Percentiles rank a stretch among this genome's conserved stretches.
phyloP scores from a whole-genome alignment of 64 coral and sea anemone genomes.

The Pocillopora verrucosa region DNA sequence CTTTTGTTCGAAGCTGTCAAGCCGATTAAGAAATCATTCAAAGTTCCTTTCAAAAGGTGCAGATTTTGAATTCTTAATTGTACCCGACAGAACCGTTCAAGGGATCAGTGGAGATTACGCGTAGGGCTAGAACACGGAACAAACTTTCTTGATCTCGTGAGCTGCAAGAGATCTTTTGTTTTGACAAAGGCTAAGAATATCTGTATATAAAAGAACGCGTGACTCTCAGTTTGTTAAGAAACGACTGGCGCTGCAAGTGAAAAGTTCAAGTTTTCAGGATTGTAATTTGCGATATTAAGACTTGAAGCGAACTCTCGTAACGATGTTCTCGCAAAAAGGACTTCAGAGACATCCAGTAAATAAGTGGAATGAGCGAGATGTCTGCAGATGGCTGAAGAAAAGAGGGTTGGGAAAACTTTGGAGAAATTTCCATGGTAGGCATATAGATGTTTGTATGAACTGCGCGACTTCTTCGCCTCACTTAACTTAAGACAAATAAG shows the following conservation, averaged over 20 bases:
- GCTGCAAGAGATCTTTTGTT: background rate
- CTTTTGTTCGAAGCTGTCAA: constrained; percentile 31
- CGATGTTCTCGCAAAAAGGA: constrained; percentile 49
- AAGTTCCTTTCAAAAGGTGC: background rate
- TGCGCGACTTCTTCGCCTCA: background rate
- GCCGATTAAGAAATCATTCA: constrained; percentile 22
- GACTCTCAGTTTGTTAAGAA: background rate
- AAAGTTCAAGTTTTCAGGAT: background rate
- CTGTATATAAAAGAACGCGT: background rate
- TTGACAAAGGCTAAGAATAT: background rate
- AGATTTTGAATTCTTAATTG: constrained; percentile 20
- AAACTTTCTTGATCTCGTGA: background rate
- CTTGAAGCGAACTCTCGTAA: background rate
- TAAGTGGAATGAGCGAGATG: constrained; percentile 27
- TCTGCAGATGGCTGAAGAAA: constrained; percentile 28
- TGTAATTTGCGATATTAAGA: background rate
- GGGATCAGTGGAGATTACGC: background rate
- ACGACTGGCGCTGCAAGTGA: background rate
- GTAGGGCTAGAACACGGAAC: background rate
- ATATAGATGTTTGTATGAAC: no score
- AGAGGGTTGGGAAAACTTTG: constrained; percentile 18
- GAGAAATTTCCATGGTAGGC: constrained; percentile 34
- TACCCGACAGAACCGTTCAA: background rate
- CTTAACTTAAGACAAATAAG: background rate
- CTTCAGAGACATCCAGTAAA: constrained; percentile 20